A percentile compares a stretch with the other conserved stretches of the same genome.
Conservation (phyloP, 2,113 vertebrate species). For the Haemorhous mexicanus region DNA sequence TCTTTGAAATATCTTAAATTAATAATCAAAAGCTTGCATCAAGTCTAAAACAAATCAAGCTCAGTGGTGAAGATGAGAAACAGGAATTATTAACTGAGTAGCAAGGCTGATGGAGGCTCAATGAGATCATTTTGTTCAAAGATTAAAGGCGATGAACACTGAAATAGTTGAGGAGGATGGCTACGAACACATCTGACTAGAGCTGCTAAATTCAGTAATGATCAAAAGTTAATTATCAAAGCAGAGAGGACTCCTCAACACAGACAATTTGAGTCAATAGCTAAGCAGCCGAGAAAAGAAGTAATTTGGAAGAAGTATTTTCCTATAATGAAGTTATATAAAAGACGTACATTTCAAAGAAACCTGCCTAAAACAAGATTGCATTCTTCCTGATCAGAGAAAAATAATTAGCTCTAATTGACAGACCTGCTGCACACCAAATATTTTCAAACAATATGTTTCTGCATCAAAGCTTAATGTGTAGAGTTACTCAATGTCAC, state of each 20-base stretch:
- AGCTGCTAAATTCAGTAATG: slow-evolving; percentile 68
- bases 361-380: slow-evolving; percentile 57
- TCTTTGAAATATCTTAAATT: slow-evolving; percentile 64
- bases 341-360: slow-evolving; percentile 64
- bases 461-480: slow-evolving; percentile 57
- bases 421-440: slow-evolving; percentile 42
- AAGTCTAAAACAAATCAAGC: slow-evolving; percentile 54
- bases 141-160: slow-evolving; percentile 66
- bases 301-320: slow-evolving; percentile 68
- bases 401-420: slow-evolving; percentile 68
- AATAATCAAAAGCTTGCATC: slow-evolving; percentile 65
- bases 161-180: slow-evolving; percentile 64
- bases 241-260: slow-evolving; percentile 55
- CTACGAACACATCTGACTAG: slow-evolving; percentile 60
- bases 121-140: slow-evolving; percentile 66
- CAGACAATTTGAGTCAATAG: slow-evolving; percentile 69
- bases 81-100: slow-evolving; percentile 54
- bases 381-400: slow-evolving; percentile 63
- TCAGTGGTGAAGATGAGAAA: slow-evolving; percentile 42
- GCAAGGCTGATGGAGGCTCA: slow-evolving; percentile 18
- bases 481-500: slow-evolving; percentile 41
- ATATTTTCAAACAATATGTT: slow-evolving; percentile 62
- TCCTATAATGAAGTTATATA: slow-evolving; percentile 61
- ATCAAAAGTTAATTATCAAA: slow-evolving; percentile 77
- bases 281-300: slow-evolving; percentile 60